Conservation (phyloP, 2,888 invertebrate species). For the Dolichomitus sp. region DNA sequence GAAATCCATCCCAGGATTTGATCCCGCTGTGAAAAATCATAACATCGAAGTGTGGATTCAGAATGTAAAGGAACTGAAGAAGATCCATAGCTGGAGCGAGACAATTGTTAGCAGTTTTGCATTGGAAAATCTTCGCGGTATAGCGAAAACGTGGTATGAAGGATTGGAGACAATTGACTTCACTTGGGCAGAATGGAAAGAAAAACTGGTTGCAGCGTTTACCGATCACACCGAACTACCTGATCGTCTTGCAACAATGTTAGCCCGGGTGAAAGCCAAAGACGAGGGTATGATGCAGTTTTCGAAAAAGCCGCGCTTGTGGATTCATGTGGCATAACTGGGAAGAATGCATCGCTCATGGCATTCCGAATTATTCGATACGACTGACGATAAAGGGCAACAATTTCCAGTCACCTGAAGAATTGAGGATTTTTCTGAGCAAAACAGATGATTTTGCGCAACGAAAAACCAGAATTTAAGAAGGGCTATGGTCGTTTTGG, state of each 20-base stretch:
- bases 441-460: no score
- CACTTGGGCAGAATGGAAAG: slow-evolving; percentile 46
- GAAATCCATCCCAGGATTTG: slow-evolving; percentile 37
- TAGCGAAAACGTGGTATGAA: slow-evolving; percentile 38
- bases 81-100: slow-evolving; percentile 19
- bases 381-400: no score
- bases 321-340: no score
- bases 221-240: slow-evolving; percentile 48
- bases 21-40: slow-evolving; percentile 31
- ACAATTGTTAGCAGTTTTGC: slow-evolving; percentile 12
- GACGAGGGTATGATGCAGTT: slow-evolving; percentile 47
- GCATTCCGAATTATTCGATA: no score
- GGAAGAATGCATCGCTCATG: no score
- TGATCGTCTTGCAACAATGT: no score
- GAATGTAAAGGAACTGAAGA: slow-evolving; percentile 47
- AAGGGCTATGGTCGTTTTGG: no score
- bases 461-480: no score
- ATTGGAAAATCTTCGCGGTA: slow-evolving; percentile 33
- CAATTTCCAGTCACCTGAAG: no score
- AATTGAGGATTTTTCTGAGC: no score
- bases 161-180: neutral
- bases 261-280: slow-evolving; percentile 36
- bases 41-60: slow-evolving; percentile 48
- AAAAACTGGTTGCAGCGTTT: slow-evolving; percentile 43
- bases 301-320: no score